A percentile compares a stretch with the other conserved stretches of the same genome.
These are phyloP conservation scores for Himalopsyche kuldschensis DNA, from an alignment of 2,888 invertebrate species.

Conservation along the genomic window DNA sequence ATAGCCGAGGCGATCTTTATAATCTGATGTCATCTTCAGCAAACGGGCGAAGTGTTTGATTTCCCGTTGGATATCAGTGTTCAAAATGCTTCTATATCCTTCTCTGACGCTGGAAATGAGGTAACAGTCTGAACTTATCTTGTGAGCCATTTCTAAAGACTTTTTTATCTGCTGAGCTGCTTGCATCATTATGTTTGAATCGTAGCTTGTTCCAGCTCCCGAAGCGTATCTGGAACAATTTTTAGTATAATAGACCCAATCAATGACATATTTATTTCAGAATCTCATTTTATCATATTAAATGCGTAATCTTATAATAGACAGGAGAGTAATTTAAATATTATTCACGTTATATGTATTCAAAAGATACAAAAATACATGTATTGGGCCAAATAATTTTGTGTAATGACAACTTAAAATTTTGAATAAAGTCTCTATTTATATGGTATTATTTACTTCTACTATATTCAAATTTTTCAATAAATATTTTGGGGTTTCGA, in stretches of 20 bases:
- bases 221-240: conserved; percentile 55
- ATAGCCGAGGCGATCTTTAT: conserved; percentile 64
- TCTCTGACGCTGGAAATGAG: conserved; percentile 65
- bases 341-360: too few species aligned
- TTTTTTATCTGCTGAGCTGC: conserved; percentile 66
- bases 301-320: too few species aligned
- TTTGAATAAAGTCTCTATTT: too few species aligned
- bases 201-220: conserved; percentile 64
- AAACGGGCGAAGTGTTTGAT: conserved; percentile 64
- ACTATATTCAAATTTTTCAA: too few species aligned
- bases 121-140: conserved; percentile 64
- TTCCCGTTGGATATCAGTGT: conserved; percentile 62
- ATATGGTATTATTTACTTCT: too few species aligned
- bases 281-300: too few species aligned
- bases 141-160: conserved; percentile 64
- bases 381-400: too few species aligned
- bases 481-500: too few species aligned
- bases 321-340: too few species aligned
- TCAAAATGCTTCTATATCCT: conserved; percentile 62
- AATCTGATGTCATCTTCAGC: conserved; percentile 64
- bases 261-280: too few species aligned
- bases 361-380: too few species aligned
- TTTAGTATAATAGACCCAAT: not conserved
- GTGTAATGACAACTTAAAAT: too few species aligned
- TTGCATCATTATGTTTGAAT: conserved; percentile 60